Base-by-base conservation (phyloP, 2,888 invertebrate genomes). In the Mystacides longicornis region DNA sequence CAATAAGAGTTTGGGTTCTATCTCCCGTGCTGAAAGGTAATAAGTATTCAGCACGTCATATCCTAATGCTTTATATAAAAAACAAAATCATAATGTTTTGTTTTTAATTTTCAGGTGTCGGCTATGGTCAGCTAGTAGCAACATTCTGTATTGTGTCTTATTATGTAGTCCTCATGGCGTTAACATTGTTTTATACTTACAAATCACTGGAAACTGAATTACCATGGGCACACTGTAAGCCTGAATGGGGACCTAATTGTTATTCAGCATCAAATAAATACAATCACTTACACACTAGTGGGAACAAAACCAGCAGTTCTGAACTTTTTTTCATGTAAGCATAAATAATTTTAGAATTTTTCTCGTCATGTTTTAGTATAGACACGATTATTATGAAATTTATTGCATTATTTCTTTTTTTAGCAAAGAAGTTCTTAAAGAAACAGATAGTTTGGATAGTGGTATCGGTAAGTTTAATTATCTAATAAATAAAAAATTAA, bases 1-100 rank as follows among this genome's bases (percentile, higher is more conserved):
- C 82, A 56, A 81, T 85, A 3, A 83, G 82, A 63, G 80, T 85
- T 22, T 77, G 71, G 58, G 86, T 85, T 59, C 74, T 85, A 64
- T 74, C 78, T 2, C 87, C 87, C 16, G 75, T 83, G 1, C 76
- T 87, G 66, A 81, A 82, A 79, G 86, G 87, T 85, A 67, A 20
- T 48, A n/a, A 21, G 3, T 18, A 7, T 14, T 37, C 14, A n/a
- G n/a, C n/a, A n/a, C n/a, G n/a, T n/a, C n/a, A n/a, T n/a, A n/a
- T 37, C 37, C 3, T 37, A 27, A 11, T 27, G 27, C 11, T 27
- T 27, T 27, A 11, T 27, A n/a, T 27, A 27, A 27, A 27, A 7
- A 27, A 27, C 5, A 27, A 27, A 27, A 27, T 27, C 27, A 27
- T 7, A n/a, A n/a, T 7, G 14, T 37, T n/a, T 7, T 37, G 16